A percentile compares a stretch with the other conserved stretches of the same genome.
These are phyloP conservation scores for Delichon dasypus DNA, from an alignment of 2,797 vertebrate genomes.

Conservation along the genomic window DNA sequence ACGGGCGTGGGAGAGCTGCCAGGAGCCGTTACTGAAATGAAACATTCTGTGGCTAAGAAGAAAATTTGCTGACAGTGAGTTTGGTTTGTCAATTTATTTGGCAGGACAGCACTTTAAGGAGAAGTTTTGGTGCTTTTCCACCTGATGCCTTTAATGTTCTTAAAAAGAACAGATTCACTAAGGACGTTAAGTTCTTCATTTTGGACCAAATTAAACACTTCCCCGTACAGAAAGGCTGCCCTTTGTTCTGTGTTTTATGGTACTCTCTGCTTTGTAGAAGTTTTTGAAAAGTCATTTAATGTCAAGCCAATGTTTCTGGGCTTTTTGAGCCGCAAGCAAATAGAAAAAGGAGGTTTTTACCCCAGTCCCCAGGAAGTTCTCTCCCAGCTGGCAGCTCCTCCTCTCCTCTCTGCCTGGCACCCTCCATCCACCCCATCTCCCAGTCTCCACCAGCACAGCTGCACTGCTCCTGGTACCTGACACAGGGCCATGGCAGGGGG, in stretches of 20 bases:
- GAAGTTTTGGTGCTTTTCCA: not conserved
- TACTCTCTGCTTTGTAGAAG: not conserved
- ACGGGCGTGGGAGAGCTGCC: not conserved
- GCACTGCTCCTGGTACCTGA: not conserved
- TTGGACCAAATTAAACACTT: not conserved
- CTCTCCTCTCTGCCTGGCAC: not conserved
- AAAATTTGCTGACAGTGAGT: not conserved
- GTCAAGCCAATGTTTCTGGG: not conserved
- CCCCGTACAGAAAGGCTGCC: not conserved
- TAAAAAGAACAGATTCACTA: not conserved
- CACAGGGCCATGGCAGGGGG: not conserved
- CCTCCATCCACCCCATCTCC: accelerated
- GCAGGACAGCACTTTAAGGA: not conserved
- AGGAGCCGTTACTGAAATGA: not conserved
- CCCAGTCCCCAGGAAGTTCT: not conserved
- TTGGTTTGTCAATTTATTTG: not conserved
- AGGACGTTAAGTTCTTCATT: not conserved
- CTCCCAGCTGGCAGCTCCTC: not conserved
- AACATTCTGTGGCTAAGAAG: not conserved
- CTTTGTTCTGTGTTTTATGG: not conserved
- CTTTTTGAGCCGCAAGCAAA: not conserved
- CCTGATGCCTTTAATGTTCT: not conserved
- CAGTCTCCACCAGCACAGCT: accelerated
- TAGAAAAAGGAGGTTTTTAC: not conserved
- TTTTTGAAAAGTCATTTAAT: not conserved